Evolutionary conservation across 2,797 vertebrate genomes (phyloP), one percentile per base, ranked within the genome.

Genomic region (Myotis myotis): DNA sequence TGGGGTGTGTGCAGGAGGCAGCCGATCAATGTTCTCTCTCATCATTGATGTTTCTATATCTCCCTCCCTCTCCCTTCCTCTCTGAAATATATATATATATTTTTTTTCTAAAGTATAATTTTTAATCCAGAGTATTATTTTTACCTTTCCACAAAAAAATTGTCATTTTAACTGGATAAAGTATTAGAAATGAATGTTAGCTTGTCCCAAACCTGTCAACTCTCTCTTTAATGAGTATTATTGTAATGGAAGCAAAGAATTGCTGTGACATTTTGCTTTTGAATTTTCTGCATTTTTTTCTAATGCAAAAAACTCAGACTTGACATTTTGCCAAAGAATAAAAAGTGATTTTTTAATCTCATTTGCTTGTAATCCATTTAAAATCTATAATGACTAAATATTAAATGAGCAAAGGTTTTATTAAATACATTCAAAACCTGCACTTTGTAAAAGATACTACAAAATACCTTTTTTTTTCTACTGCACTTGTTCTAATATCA

Each of bases 111-210:
- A 85, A 75, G 8, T 96, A 9, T 78, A 47, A 72, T 92, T 96
- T 96, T 96, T 84, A 85, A 81, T 95, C 47, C 64, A 68, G 49
- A 87, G 72, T 70, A 30, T 93, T 84, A 89, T 88, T 78, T 70
- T 74, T 86, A 71, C 44, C 71, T 89, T 87, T 96, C 97, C 97
- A 95, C 89, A 94, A 95, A 97, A 95, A 97, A 10, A 36, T 78
- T 95, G 87, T 94, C 96, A 95, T 96, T 97, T 97, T 97, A 97
- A 96, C 86, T 97, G 97, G 96, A 96, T 97, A 97, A 97, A 98
- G 93, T 97, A 97, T 97, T 96, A 98, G 97, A 98, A 98, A 98
- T 98, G 96, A 98, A 97, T 98, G 97, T 97, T 98, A 96, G 41
- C 28, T 93, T 97, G 38, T 96, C 91, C 75, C 74, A 96, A 97